These are phyloP conservation scores for Oxyteleia sp. DNA, from an alignment of 2,888 invertebrate species.

Conservation along the genomic window DNA sequence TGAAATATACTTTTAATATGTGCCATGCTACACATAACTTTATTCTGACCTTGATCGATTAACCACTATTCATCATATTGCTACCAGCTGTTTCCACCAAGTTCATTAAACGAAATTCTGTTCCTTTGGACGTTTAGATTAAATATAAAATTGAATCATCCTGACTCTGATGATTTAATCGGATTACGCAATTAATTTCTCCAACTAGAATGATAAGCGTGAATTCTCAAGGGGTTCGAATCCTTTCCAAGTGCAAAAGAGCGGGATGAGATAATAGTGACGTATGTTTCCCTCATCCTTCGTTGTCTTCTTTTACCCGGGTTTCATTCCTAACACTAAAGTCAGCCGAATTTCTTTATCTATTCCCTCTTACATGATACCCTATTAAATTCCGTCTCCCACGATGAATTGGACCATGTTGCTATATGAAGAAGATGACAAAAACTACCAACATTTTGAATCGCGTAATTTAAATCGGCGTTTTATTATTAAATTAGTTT, in stretches of 20 bases:
- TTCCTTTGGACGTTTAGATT: conserved; percentile 56
- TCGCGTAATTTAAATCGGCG: conserved; percentile 16
- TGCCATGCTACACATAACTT: conserved; percentile 41
- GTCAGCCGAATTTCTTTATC: conserved; percentile 66
- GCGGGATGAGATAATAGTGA: conserved; percentile 69
- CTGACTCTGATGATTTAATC: conserved; percentile 61
- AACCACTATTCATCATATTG: conserved; percentile 57
- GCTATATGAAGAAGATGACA: conserved; percentile 11
- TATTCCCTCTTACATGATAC: conserved; percentile 52
- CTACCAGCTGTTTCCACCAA: conserved; percentile 58
- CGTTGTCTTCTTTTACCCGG: conserved; percentile 62
- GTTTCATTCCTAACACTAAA: conserved; percentile 58
- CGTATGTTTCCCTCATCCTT: conserved; percentile 49
- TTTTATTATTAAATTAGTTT: conserved; percentile 13
- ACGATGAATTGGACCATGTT: conserved; percentile 42
- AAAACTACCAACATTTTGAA: conserved; percentile 2
- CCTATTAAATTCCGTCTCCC: conserved; percentile 39
- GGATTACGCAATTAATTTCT: conserved; percentile 70
- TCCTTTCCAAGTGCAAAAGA: conserved; percentile 61
- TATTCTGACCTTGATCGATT: conserved; percentile 61
- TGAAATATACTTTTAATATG: conserved; percentile 52
- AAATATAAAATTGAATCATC: conserved; percentile 65
- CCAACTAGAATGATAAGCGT: conserved; percentile 61
- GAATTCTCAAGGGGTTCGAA: conserved; percentile 68
- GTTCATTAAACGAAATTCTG: conserved; percentile 65